phyloP scores from a whole-genome alignment of 2,113 vertebrate genomes.

The Globicephala melas region DNA sequence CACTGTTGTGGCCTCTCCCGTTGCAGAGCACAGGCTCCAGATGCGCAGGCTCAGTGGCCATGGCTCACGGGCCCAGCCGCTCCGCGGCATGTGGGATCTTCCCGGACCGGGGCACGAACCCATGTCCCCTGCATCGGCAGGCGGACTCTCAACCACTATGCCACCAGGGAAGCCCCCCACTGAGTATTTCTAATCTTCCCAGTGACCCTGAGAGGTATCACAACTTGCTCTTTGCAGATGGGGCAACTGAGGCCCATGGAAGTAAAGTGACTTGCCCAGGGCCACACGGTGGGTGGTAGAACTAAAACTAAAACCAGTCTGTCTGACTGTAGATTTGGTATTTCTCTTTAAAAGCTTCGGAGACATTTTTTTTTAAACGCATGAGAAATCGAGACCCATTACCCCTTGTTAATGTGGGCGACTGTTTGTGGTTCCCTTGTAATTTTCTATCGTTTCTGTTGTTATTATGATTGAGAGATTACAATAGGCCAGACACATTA shows the following conservation, averaged over 20 bases:
- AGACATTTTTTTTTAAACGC: too few relatives aligned
- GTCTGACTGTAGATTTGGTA: too few relatives aligned
- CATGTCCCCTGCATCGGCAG: too few relatives aligned
- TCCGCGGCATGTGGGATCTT: too few relatives aligned
- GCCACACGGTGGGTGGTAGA: background rate
- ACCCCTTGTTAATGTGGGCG: accelerated
- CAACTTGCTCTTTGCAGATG: background rate
- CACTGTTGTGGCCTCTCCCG: too few relatives aligned
- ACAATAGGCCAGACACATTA: background rate
- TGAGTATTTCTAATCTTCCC: background rate
- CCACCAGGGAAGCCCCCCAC: too few relatives aligned
- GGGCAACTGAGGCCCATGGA: background rate
- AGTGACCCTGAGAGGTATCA: accelerated
- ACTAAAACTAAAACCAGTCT: background rate
- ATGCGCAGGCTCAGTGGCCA: too few relatives aligned
- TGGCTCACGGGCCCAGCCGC: too few relatives aligned
- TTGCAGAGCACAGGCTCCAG: too few relatives aligned
- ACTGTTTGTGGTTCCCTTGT: accelerated
- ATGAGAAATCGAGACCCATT: background rate
- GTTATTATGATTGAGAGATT: accelerated
- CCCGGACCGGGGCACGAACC: too few relatives aligned
- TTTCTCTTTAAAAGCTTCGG: background rate
- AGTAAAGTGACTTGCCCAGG: background rate
- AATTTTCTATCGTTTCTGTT: background rate
- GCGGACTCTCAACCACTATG: too few relatives aligned